A percentile compares a stretch with the other conserved stretches of the same genome.
Conservation (phyloP, 2,113 vertebrate genomes). For the Mustelus asterias region DNA sequence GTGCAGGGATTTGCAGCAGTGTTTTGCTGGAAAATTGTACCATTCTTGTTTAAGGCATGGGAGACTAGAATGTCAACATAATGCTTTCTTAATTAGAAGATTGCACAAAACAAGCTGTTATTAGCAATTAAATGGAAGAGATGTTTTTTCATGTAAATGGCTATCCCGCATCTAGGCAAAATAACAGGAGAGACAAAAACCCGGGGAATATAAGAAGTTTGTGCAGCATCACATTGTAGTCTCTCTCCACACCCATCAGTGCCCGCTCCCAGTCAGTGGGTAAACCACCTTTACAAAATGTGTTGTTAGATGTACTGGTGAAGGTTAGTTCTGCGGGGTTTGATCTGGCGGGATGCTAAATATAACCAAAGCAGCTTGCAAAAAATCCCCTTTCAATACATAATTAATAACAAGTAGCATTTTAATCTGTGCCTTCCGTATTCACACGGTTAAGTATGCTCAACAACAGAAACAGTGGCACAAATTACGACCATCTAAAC, state of each 20-base stretch:
- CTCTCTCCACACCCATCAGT: neutral
- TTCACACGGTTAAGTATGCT: neutral
- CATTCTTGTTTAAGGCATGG: neutral
- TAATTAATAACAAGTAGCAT: neutral
- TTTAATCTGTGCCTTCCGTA: neutral
- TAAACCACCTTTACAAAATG: neutral
- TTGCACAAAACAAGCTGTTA: neutral
- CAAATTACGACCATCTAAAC: neutral
- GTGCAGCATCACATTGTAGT: neutral
- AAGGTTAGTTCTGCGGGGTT: neutral
- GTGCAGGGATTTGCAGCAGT: neutral
- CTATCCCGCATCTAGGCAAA: neutral
- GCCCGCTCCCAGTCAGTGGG: neutral
- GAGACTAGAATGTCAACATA: conserved; percentile 15
- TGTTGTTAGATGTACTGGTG: neutral
- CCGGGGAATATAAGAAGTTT: neutral
- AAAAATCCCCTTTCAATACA: neutral
- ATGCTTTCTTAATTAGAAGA: conserved; percentile 21
- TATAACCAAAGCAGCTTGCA: neutral
- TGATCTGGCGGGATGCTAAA: neutral
- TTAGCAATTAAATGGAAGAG: conserved; percentile 9
- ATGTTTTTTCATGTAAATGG: neutral
- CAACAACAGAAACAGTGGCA: neutral
- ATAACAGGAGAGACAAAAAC: neutral
- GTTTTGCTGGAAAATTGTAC: neutral